Evolutionary conservation across 2,113 vertebrate genomes (phyloP).

Genomic region (Etheostoma cragini): DNA sequence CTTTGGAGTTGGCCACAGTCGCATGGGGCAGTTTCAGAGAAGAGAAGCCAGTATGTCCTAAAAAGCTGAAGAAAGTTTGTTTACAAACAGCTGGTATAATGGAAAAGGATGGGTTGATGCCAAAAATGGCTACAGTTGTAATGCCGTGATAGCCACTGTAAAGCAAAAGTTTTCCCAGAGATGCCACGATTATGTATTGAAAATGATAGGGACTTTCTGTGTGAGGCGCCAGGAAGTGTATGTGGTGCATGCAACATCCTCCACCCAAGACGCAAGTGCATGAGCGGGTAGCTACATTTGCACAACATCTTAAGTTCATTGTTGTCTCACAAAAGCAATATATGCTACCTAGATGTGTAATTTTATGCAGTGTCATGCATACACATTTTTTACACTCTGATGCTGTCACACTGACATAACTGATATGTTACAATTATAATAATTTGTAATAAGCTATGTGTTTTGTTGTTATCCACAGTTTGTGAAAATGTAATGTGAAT

Average conservation of each 20-base stretch:
- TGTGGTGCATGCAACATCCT: slow-evolving; percentile 37
- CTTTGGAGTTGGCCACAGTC: background rate
- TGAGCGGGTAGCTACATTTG: slow-evolving; percentile 11
- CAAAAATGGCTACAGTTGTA: background rate
- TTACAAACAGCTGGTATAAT: background rate
- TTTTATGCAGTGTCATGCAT: background rate
- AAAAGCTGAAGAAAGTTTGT: background rate
- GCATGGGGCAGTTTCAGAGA: background rate
- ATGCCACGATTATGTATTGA: background rate
- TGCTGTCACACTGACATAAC: slow-evolving; percentile 17
- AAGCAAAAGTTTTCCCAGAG: slow-evolving; percentile 39
- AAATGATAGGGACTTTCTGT: slow-evolving; percentile 66
- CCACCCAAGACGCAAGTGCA: slow-evolving; percentile 20
- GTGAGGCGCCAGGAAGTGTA: slow-evolving; percentile 38
- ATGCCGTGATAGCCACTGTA: background rate
- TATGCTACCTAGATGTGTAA: background rate
- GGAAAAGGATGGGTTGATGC: background rate
- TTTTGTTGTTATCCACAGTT: slow-evolving; percentile 1
- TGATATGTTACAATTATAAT: slow-evolving; percentile 23
- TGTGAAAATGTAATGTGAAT: background rate
- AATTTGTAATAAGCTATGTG: slow-evolving; percentile 58
- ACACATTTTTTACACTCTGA: slow-evolving; percentile 8
- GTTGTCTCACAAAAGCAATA: slow-evolving; percentile 37
- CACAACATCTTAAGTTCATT: slow-evolving; percentile 13
- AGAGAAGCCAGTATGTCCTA: background rate